phyloP scores from a whole-genome alignment of 2,888 invertebrate species.

The Liodrosophila aerea region DNA sequence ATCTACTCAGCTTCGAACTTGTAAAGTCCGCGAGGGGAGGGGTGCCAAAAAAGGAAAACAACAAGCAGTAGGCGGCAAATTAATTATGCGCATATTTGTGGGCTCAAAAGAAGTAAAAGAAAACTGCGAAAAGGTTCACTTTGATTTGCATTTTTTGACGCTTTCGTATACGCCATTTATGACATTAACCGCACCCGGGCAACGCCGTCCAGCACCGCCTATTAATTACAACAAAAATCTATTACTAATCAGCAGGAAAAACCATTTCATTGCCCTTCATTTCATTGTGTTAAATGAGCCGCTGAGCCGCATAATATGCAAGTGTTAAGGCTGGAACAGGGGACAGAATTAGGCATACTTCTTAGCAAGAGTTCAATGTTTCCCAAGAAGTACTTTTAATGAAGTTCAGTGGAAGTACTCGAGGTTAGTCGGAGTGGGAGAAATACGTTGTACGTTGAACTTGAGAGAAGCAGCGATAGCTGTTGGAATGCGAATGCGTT shows the following conservation, averaged over 20 bases:
- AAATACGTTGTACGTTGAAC: too few species aligned
- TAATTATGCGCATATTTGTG: conserved; percentile 73
- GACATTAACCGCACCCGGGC: conserved; percentile 53
- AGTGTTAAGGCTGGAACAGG: conserved; percentile 22
- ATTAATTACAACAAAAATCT: conserved; percentile 61
- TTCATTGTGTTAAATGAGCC: conserved; percentile 62
- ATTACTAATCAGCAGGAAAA: conserved; percentile 44
- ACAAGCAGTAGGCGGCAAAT: conserved; percentile 43
- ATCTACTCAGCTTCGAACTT: conserved; percentile 64
- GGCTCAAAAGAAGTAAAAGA: conserved; percentile 29
- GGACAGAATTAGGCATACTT: too few species aligned
- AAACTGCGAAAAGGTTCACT: conserved; percentile 55
- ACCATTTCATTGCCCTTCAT: background rate
- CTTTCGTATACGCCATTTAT: conserved; percentile 53
- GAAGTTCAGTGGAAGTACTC: too few species aligned
- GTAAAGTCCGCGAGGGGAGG: conserved; percentile 12
- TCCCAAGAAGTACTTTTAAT: too few species aligned
- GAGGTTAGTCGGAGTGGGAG: too few species aligned
- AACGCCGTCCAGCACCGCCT: conserved; percentile 24
- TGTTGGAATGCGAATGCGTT: too few species aligned
- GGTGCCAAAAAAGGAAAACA: conserved; percentile 17
- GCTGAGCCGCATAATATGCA: conserved; percentile 57
- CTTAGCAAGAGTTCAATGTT: too few species aligned
- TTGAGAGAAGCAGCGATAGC: too few species aligned
- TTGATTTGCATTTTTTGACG: conserved; percentile 66